Evolutionary conservation across 2,113 vertebrate genomes (phyloP).

Genomic region (Dasyurus viverrinus): DNA sequence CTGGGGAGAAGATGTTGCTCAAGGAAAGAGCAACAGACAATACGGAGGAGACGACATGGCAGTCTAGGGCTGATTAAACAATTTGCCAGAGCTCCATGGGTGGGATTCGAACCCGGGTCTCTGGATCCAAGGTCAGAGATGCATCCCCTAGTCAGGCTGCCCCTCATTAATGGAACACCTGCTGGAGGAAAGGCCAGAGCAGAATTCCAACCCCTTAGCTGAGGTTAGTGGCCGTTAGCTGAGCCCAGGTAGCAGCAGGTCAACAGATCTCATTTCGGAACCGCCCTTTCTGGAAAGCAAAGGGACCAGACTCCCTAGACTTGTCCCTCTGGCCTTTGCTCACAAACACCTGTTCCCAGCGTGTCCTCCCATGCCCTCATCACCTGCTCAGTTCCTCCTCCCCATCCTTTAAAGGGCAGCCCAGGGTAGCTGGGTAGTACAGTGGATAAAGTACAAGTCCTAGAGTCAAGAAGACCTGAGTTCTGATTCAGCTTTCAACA

Average conservation of each 20-base stretch:
- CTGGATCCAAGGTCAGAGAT: not conserved
- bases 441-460: too few species aligned
- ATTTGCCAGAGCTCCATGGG: not conserved
- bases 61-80: not conserved
- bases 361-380: not conserved
- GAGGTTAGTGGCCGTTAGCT: not conserved
- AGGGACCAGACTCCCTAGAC: not conserved
- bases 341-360: too few species aligned
- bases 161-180: not conserved
- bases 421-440: too few species aligned
- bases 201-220: not conserved
- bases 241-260: not conserved
- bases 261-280: not conserved
- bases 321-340: not conserved
- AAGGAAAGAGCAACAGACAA: too few species aligned
- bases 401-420: too few species aligned
- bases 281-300: not conserved
- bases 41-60: not conserved
- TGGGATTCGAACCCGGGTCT: not conserved
- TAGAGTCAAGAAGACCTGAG: too few species aligned
- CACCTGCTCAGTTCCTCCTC: too few species aligned
- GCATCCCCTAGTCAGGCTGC: not conserved
- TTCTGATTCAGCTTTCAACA: too few species aligned
- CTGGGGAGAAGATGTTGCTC: not conserved
- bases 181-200: not conserved